Conservation (phyloP, 64 coral and sea anemone species). For the Montipora capricornis region DNA sequence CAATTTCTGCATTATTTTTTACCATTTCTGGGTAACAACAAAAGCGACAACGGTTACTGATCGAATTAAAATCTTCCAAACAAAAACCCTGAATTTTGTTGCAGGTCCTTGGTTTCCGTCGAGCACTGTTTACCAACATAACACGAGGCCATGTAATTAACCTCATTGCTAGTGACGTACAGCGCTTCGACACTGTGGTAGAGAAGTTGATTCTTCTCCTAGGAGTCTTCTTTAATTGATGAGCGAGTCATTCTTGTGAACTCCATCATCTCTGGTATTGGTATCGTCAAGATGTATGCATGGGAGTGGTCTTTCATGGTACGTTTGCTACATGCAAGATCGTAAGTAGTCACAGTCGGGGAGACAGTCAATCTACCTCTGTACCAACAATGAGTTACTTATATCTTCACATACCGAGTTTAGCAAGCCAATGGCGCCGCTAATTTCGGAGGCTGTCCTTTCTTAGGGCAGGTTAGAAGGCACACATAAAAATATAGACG, state of each 20-base stretch:
- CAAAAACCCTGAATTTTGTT: no score
- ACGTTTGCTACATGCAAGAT: constrained; percentile 63
- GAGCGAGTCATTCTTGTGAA: constrained; percentile 64
- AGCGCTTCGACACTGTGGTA: constrained; percentile 72
- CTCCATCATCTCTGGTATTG: constrained; percentile 72
- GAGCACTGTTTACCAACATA: constrained; percentile 53
- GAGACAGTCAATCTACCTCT: no score
- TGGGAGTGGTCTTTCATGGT: constrained; percentile 81
- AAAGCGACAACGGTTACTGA: no score
- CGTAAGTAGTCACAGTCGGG: constrained; percentile 10
- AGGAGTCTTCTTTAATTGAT: constrained; percentile 56
- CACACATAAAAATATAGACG: no score
- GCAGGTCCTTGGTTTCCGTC: constrained; percentile 60
- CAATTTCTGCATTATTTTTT: no score
- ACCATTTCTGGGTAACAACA: no score
- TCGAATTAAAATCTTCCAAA: no score
- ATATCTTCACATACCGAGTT: no score
- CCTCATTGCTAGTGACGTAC: constrained; percentile 72
- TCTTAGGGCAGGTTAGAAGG: no score
- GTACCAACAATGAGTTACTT: no score
- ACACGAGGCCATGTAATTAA: constrained; percentile 76
- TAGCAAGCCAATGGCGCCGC: no score
- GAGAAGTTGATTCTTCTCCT: background rate
- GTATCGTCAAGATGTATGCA: constrained; percentile 81
- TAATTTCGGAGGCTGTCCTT: no score